Base-by-base conservation (phyloP, 2,797 vertebrate species). In the Cichlasoma orientale region DNA sequence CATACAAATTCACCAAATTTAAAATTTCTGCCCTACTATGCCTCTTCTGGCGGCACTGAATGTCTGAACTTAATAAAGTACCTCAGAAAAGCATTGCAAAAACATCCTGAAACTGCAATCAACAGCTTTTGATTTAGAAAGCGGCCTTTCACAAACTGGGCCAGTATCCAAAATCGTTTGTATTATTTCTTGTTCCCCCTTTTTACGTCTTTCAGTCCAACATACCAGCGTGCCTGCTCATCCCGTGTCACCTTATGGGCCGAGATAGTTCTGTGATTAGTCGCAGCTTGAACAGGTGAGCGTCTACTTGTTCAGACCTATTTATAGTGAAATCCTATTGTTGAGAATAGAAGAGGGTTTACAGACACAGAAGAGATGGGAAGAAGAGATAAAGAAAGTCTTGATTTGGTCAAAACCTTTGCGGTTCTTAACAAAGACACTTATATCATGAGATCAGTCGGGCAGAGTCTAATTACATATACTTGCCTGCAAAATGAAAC, bases 311-410 rank as follows among this genome's bases (percentile, higher is more conserved):
- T 87, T 82, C 16, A 10, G 79, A 50, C 77, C 82, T 90, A 87
- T 87, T 89, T 86, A 77, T 89, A 83, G 79, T 3, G 18, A 90
- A 91, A 90, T 88, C 84, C 85, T 77, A 90, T 89, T 91, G 91
- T 92, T 87, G 72, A 78, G 83, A 82, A 78, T 70, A 84, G 69
- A 81, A 61, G 71, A 71, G 72, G 77, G 78, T 70, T 81, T 36
- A 84, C 56, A 68, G 55, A 55, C 36, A 56, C 55, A 73, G 56
- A 58, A 14, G 4, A 52, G 71, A 78, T 23, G 44, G 47, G 57
- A 50, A 44, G 59, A 31, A 47, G 57, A 69, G 72, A 68, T 14
- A 50, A 54, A 75, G 29, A 57, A 70, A 73, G 57, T 21, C 25
- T 78, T 59, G 47, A 73, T 38, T 61, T 21, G 8, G 52, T 72